Percentiles rank a stretch among this genome's conserved stretches.
These are phyloP conservation scores for Patiria pectinifera DNA, from an alignment of 53 echinoderm and acorn worm species.

Conservation along the genomic window DNA sequence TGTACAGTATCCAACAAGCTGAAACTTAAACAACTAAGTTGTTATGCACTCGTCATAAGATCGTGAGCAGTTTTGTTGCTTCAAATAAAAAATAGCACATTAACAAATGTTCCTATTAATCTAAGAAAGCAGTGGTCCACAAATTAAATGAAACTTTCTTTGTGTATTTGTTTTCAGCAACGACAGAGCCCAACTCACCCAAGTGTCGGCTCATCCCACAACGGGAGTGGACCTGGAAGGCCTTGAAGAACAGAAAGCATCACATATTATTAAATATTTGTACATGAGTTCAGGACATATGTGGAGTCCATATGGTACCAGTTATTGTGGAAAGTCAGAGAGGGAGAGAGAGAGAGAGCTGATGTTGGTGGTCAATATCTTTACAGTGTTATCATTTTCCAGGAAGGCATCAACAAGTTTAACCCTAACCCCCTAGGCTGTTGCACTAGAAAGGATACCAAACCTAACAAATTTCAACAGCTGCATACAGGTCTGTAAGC, in stretches of 20 bases:
- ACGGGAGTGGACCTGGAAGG: slow-evolving; percentile 93
- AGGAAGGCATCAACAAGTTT: no score
- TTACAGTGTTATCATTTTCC: no score
- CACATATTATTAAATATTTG: neutral
- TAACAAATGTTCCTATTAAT: no score
- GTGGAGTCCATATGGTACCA: neutral
- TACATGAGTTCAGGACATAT: neutral
- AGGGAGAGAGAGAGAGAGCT: neutral
- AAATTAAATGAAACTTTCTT: neutral
- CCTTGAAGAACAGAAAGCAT: slow-evolving; percentile 57
- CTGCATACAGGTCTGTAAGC: no score
- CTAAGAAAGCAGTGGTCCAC: neutral
- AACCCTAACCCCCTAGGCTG: no score
- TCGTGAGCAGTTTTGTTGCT: no score
- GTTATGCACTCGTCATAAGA: no score
- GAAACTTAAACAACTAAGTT: no score
- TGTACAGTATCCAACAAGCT: no score
- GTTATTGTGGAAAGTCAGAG: neutral
- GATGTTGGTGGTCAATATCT: neutral
- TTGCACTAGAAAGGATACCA: no score
- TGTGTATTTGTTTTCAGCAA: slow-evolving; percentile 68
- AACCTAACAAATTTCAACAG: no score
- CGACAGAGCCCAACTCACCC: slow-evolving; percentile 92
- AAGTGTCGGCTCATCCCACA: slow-evolving; percentile 73
- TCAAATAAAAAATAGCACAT: no score